phyloP scores from a whole-genome alignment of 2,888 invertebrate genomes.

The Sminthurides aquaticus region DNA sequence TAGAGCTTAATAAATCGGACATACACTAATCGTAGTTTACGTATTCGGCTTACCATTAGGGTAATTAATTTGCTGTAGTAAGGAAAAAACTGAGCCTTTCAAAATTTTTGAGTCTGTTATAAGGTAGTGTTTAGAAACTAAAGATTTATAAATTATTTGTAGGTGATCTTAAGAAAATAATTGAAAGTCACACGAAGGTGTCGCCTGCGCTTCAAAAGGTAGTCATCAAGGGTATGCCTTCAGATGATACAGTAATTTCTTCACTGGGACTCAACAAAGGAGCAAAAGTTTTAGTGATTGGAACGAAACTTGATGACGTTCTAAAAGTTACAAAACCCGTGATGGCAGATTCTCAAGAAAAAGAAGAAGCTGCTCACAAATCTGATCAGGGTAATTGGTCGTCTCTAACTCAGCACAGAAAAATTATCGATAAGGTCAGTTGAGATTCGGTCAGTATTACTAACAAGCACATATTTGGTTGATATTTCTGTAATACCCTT shows the following conservation, averaged over 20 bases:
- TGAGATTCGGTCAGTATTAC: not conserved
- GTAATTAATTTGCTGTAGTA: no score
- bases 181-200: conserved; percentile 48
- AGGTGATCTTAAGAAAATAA: conserved; percentile 34
- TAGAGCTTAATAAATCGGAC: no score
- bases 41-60: no score
- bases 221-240: conserved; percentile 79
- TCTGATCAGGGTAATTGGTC: conserved; percentile 31
- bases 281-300: conserved; percentile 83
- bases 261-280: conserved; percentile 70
- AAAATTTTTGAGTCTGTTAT: no score
- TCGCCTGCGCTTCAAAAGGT: conserved; percentile 80
- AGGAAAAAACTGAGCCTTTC: no score
- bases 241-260: conserved; percentile 70
- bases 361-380: conserved; percentile 43
- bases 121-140: no score
- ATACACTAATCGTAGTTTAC: no score
- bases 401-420: conserved; percentile 31
- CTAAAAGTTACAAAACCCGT: conserved; percentile 69
- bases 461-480: not conserved
- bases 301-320: conserved; percentile 79
- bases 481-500: not conserved
- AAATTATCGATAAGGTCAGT: conserved; percentile 37
- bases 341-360: conserved; percentile 44
- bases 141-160: not conserved